phyloP scores from a whole-genome alignment of 1,140 invertebrate genomes.

The Ylistrum balloti region DNA sequence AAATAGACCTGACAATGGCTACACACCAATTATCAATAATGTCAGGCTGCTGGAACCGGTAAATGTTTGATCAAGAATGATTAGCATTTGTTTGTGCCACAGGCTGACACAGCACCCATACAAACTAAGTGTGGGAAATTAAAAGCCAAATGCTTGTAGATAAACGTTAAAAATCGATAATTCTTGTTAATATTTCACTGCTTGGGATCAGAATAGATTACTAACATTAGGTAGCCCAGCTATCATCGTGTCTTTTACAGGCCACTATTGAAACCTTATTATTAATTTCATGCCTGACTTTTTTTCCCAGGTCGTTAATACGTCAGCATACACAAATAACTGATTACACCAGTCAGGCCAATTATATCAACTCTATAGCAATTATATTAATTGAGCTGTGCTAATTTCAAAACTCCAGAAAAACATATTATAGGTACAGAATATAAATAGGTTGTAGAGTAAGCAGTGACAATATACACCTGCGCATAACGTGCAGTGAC shows the following conservation, averaged over 20 bases:
- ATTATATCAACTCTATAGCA: background rate
- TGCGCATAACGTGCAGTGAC: too few relatives aligned
- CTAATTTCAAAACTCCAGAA: too few relatives aligned
- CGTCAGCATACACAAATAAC: background rate
- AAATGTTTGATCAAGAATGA: conserved; percentile 26
- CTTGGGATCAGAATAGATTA: background rate
- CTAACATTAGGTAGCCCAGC: background rate
- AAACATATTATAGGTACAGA: too few relatives aligned
- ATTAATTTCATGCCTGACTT: conserved; percentile 35
- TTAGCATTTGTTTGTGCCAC: background rate
- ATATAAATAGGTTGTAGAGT: too few relatives aligned
- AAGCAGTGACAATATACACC: too few relatives aligned
- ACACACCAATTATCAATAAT: conserved; percentile 3
- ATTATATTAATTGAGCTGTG: background rate
- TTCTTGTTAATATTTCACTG: conserved; percentile 1
- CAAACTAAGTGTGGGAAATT: conserved; percentile 13
- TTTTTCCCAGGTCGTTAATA: background rate
- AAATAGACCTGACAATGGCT: background rate
- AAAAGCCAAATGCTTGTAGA: conserved; percentile 21
- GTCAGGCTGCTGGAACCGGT: background rate
- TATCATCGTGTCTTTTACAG: background rate
- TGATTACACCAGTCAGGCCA: background rate
- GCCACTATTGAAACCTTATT: background rate
- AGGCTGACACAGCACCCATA: background rate
- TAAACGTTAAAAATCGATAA: background rate